Evolutionary conservation across 2,797 vertebrate species (phyloP).

Genomic region (Caiman crocodilus): DNA sequence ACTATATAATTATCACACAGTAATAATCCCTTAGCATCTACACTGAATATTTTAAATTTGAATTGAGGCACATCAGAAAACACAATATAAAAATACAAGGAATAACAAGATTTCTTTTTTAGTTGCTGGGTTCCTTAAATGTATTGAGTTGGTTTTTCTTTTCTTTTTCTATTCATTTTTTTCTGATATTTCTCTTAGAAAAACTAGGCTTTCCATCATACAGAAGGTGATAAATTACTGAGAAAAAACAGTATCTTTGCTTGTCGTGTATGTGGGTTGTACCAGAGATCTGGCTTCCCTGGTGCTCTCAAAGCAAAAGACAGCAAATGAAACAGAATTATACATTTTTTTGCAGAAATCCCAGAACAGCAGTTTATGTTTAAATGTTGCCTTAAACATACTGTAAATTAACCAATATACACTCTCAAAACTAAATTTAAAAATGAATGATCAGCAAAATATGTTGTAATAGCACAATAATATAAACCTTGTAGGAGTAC

Average conservation of each 20-base stretch:
- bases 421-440: constrained; percentile 66
- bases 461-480: constrained; percentile 9
- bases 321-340: constrained; percentile 57
- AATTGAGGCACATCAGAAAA: constrained; percentile 39
- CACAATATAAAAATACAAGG: constrained; percentile 41
- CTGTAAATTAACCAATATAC: constrained; percentile 59
- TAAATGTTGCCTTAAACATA: constrained; percentile 52
- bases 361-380: constrained; percentile 50
- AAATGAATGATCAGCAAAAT: constrained; percentile 56
- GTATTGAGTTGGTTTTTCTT: constrained; percentile 29
- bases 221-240: constrained; percentile 77
- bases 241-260: constrained; percentile 60
- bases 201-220: constrained; percentile 78
- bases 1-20: constrained; percentile 58
- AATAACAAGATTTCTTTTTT: constrained; percentile 44
- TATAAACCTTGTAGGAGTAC: background rate
- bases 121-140: background rate
- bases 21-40: constrained; percentile 55
- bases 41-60: constrained; percentile 51
- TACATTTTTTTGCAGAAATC: constrained; percentile 37
- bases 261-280: constrained; percentile 63
- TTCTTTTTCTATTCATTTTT: background rate
- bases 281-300: constrained; percentile 53
- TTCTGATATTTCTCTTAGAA: constrained; percentile 71
- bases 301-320: constrained; percentile 43